Evolutionary conservation across 2,113 vertebrate genomes (phyloP), one percentile per base, ranked within the genome.

Genomic region (Actinemys pallida): DNA sequence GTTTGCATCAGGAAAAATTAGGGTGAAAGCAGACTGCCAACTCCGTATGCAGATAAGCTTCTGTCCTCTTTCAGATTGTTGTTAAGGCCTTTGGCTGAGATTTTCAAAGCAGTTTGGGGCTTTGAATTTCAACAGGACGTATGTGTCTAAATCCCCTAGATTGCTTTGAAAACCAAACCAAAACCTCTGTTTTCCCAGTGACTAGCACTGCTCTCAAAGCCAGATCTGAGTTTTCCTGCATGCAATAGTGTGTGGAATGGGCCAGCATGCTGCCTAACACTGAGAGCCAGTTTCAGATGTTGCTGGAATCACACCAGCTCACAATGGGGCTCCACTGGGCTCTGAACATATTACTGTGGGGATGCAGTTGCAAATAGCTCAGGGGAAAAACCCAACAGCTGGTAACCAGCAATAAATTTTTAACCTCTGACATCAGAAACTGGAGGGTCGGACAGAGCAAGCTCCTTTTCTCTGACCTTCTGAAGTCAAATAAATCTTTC

Each of bases 391-490:
- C 39, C 47, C 49, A 88, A 11, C 6, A 91, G 69, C 0, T 75
- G 49, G 90, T 14, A 24, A 29, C 79, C 80, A 59, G 78, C 20
- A 0, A 4, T 35, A 47, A 54, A 59, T 27, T 8, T 93, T 88
- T 91, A 88, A 75, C 90, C 94, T 93, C 17, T 83, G 90, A 49
- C 54, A 12, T 35, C 78, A 94, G 94, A 90, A 93, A 92, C 75
- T 5, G 50, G 89, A 85, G 90, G 95, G 92, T 9, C 86, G 90
- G 88, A 96, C 84, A 89, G 82, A 69, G 92, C 95, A 97, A 96
- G 94, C 95, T 97, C 96, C 94, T 90, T 97, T 98, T 95, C 95
- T 94, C 90, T 96, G 96, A 96, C 96, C 96, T 97, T 97, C 96
- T 89, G 86, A 13, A 87, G 59, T 57, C 93, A 86, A 92, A 97